Conservation (phyloP, 2,888 invertebrate genomes). For the Tetanocera ferruginea region DNA sequence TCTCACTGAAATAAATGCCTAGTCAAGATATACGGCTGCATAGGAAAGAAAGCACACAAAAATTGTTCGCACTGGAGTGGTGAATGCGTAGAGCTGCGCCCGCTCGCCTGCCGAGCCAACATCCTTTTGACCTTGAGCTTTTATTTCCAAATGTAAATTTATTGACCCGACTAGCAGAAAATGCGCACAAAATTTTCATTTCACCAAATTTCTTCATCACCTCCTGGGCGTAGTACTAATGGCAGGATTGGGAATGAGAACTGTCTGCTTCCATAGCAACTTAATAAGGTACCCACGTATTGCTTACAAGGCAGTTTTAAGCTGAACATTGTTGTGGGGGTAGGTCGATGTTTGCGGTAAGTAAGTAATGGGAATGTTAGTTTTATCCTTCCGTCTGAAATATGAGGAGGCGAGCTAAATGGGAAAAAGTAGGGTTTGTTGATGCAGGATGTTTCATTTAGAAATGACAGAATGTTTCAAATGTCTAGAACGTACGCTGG, state of each 20-base stretch:
- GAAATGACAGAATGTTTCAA: too few species aligned
- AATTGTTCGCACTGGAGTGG: background rate
- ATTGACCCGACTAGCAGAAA: conserved; percentile 62
- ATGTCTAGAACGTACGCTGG: too few species aligned
- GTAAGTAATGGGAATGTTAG: background rate
- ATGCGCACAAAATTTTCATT: conserved; percentile 42
- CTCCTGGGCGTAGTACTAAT: background rate
- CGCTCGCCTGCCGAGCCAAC: conserved; percentile 59
- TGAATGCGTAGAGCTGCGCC: background rate
- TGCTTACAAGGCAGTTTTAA: background rate
- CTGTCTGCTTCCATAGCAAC: conserved; percentile 42
- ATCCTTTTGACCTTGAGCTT: conserved; percentile 70
- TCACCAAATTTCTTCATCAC: conserved; percentile 33
- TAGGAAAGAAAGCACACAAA: conserved; percentile 18
- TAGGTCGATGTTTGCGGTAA: background rate
- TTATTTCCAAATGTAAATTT: conserved; percentile 66
- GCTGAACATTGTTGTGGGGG: background rate
- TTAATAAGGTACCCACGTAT: background rate
- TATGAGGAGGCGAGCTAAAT: too few species aligned
- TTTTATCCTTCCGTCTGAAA: too few species aligned
- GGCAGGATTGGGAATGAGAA: conserved; percentile 7
- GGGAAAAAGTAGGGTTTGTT: too few species aligned
- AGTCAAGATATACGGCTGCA: background rate
- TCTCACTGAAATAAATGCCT: conserved; percentile 16
- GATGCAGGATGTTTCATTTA: too few species aligned